Percentiles rank a stretch among this genome's conserved stretches.
Evolutionary conservation across 1,140 invertebrate genomes (phyloP).

Genomic region (Paramacrobiotus metropolitanus): DNA sequence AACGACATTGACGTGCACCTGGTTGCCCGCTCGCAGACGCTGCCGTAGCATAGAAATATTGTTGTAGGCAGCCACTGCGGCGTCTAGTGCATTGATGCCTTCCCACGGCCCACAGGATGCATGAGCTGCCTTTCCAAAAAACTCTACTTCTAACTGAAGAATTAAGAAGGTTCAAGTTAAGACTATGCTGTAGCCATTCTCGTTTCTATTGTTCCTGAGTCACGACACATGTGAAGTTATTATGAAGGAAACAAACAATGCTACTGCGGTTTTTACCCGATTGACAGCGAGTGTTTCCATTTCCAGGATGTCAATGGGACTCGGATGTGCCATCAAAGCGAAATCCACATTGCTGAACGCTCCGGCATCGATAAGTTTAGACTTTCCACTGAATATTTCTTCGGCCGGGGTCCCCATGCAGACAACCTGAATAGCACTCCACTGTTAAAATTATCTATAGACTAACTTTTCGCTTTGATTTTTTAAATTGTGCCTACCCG

Average conservation of each 20-base stretch:
- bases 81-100: constrained; percentile 16
- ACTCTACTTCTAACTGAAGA: neutral
- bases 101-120: too few species aligned
- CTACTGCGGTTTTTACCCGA: too few species aligned
- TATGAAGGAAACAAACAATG: too few species aligned
- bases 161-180: too few species aligned
- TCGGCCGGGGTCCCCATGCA: constrained; percentile 22
- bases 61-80: constrained; percentile 14
- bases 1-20: constrained; percentile 13
- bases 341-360: constrained; percentile 21
- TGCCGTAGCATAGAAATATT: constrained; percentile 14
- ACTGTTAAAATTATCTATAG: too few species aligned
- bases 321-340: constrained; percentile 24
- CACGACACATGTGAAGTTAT: too few species aligned
- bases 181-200: too few species aligned
- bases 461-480: constrained; percentile 4
- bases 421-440: neutral
- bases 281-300: constrained; percentile 13
- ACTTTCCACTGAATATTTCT: constrained; percentile 22
- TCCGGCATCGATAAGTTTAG: constrained; percentile 18
- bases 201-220: too few species aligned
- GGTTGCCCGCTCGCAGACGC: constrained; percentile 13
- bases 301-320: constrained; percentile 9
- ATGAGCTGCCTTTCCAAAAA: constrained; percentile 9
- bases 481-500: constrained; percentile 10